Evolutionary conservation across 2,113 vertebrate genomes (phyloP).

Genomic region (Sturnus vulgaris): DNA sequence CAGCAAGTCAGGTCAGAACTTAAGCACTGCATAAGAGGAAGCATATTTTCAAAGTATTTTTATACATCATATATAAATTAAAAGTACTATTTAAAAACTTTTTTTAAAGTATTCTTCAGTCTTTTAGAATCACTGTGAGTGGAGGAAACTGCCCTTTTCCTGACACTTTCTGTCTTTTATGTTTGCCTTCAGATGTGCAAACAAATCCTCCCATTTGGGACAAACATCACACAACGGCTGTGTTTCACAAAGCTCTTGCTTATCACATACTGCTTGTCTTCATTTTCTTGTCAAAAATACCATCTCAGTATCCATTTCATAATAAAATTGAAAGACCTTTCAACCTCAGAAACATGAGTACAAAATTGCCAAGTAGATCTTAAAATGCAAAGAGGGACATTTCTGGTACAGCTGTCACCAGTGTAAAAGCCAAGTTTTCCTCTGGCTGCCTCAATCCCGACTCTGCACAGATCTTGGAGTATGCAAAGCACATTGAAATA

Average conservation of each 20-base stretch:
- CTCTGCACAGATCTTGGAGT: background rate
- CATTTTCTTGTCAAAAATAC: background rate
- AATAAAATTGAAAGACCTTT: background rate
- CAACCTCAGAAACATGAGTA: background rate
- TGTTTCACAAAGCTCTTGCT: background rate
- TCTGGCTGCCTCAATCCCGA: background rate
- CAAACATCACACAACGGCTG: background rate
- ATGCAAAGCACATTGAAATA: slow-evolving; percentile 4
- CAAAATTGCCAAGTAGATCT: background rate
- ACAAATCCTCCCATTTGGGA: background rate
- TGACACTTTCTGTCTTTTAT: background rate
- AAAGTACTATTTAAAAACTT: background rate
- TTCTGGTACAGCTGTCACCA: background rate
- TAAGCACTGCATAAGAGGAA: background rate
- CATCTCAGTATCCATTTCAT: background rate
- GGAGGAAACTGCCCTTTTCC: background rate
- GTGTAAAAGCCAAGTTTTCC: background rate
- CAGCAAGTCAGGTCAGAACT: background rate
- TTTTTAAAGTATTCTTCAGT: background rate
- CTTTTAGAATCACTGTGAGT: background rate
- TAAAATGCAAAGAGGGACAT: background rate
- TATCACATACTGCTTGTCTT: background rate
- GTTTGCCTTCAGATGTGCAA: background rate
- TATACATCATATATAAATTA: background rate
- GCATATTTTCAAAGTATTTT: background rate